A percentile compares a stretch with the other conserved stretches of the same genome.
These are phyloP conservation scores for Anticlea derivata DNA, from an alignment of 2,888 invertebrate genomes.

Conservation along the genomic window DNA sequence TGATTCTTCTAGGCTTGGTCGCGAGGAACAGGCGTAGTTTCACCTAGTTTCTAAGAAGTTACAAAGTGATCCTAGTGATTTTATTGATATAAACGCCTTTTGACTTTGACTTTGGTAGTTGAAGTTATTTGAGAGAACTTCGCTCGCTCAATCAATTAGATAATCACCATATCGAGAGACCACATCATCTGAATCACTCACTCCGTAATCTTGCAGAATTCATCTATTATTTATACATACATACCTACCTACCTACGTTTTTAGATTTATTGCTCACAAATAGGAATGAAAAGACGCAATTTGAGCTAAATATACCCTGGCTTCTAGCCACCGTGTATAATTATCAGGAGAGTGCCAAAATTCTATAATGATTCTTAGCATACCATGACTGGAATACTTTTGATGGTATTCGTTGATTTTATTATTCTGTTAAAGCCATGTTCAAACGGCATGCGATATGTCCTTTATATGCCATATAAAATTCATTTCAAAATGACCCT, in stretches of 20 bases:
- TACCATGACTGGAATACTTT: slow-evolving; percentile 53
- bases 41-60: too few relatives aligned
- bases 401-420: slow-evolving; percentile 20
- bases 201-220: slow-evolving; percentile 13
- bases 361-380: slow-evolving; percentile 50
- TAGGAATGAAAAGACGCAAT: slow-evolving; percentile 61
- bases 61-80: too few relatives aligned
- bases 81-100: too few relatives aligned
- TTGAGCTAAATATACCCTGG: slow-evolving; percentile 66
- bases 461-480: too few relatives aligned
- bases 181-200: slow-evolving; percentile 12
- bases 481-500: too few relatives aligned
- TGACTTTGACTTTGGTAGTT: too few relatives aligned
- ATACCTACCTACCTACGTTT: slow-evolving; percentile 2
- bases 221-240: slow-evolving; percentile 8
- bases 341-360: slow-evolving; percentile 74
- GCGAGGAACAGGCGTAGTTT: too few relatives aligned
- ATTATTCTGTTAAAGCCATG: too few relatives aligned
- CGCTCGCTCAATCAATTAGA: too few relatives aligned
- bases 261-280: slow-evolving; percentile 46
- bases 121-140: too few relatives aligned
- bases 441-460: too few relatives aligned
- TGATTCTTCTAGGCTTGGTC: too few relatives aligned
- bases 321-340: slow-evolving; percentile 66
- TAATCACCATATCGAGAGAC: background rate